phyloP scores from a whole-genome alignment of 2,113 vertebrate species.

The Tyto alba region DNA sequence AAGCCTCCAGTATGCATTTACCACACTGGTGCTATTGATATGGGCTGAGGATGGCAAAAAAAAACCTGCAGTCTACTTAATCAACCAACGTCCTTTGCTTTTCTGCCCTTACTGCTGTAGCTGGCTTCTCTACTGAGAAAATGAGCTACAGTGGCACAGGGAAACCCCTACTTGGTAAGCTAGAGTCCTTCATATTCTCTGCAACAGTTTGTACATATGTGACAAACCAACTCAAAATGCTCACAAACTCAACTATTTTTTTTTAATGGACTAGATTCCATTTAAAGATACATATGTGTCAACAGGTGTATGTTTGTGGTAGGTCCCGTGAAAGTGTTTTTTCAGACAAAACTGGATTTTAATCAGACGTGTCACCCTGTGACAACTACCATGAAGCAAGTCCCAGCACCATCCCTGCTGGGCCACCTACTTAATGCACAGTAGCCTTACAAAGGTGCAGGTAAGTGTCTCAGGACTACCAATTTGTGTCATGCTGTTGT shows the following conservation, averaged over 20 bases:
- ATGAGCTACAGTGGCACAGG: neutral
- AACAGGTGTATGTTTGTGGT: neutral
- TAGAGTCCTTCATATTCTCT: neutral
- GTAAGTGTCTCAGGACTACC: neutral
- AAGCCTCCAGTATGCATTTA: neutral
- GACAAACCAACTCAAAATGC: neutral
- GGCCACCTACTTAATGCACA: neutral
- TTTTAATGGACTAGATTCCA: neutral
- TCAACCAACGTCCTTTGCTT: neutral
- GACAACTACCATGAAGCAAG: neutral
- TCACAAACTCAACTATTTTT: neutral
- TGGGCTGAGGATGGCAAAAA: neutral
- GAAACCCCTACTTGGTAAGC: neutral
- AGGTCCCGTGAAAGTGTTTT: neutral
- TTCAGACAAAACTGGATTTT: neutral
- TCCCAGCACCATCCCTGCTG: neutral
- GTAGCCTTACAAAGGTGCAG: neutral
- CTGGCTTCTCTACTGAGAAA: neutral
- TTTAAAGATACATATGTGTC: neutral
- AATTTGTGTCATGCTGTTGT: neutral
- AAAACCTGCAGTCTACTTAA: neutral
- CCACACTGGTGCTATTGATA: neutral
- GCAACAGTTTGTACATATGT: neutral
- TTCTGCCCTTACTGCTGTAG: neutral
- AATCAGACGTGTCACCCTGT: neutral